These are phyloP conservation scores for Enteromius trimaculatus DNA, from an alignment of 2,797 vertebrate species.

Conservation along the genomic window DNA sequence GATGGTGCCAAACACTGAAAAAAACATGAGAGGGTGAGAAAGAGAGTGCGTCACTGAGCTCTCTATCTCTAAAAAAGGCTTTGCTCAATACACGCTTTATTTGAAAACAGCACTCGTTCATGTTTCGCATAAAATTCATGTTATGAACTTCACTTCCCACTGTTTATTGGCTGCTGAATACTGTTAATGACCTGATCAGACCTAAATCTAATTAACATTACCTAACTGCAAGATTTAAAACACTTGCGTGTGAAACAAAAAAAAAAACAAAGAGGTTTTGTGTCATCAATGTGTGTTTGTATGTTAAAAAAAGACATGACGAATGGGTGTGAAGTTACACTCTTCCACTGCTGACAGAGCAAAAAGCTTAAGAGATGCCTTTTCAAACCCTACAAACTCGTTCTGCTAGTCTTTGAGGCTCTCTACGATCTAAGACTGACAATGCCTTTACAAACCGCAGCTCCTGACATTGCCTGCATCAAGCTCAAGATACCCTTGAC, in stretches of 20 bases:
- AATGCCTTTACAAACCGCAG: neutral
- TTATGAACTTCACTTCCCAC: neutral
- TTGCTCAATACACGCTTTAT: neutral
- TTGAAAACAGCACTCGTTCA: neutral
- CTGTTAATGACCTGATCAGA: neutral
- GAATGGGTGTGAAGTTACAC: neutral
- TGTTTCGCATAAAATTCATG: neutral
- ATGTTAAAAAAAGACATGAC: neutral
- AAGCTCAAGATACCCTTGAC: neutral
- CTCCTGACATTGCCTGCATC: neutral
- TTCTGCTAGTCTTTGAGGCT: neutral
- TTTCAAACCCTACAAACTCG: conserved; percentile 10
- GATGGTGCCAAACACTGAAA: conserved; percentile 41
- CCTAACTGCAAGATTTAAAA: neutral
- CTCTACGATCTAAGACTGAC: neutral
- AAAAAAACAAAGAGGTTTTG: neutral
- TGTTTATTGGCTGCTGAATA: conserved; percentile 7
- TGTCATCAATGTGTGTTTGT: neutral
- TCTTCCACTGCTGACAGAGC: conserved; percentile 7
- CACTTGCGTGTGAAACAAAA: neutral
- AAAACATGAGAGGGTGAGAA: conserved; percentile 43
- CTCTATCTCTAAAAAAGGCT: neutral
- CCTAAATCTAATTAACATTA: neutral
- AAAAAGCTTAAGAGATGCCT: neutral
- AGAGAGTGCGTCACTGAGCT: conserved; percentile 1